Conservation (phyloP, 1,140 invertebrate species). For the Cotesia chilonis region DNA sequence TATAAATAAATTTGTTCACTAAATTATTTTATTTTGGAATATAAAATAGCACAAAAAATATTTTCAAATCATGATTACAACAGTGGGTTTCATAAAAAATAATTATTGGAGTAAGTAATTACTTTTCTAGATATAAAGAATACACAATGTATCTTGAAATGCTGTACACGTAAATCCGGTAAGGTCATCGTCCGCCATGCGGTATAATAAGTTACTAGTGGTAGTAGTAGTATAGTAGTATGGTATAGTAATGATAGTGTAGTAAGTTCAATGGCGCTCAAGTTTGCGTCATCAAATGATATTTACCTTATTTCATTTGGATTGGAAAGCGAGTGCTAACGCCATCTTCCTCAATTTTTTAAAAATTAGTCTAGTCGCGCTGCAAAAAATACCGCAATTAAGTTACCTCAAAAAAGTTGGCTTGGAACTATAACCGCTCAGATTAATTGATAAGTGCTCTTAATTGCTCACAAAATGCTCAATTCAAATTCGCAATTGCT, state of each 20-base stretch:
- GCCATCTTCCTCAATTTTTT: too few relatives aligned
- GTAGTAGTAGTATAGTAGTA: too few relatives aligned
- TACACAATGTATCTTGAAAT: not conserved
- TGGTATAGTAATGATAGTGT: not conserved
- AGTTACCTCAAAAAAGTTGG: too few relatives aligned
- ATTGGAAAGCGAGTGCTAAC: not conserved
- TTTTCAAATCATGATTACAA: too few relatives aligned
- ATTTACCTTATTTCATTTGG: not conserved
- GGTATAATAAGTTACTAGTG: constrained; percentile 3
- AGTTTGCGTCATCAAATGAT: constrained; percentile 30
- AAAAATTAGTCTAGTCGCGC: too few relatives aligned
- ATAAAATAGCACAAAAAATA: too few relatives aligned
- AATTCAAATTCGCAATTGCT: too few relatives aligned
- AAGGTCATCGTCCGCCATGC: constrained; percentile 48
- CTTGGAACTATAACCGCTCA: too few relatives aligned
- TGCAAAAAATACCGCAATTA: too few relatives aligned
- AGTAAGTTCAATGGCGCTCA: constrained; percentile 31
- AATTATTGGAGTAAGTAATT: not conserved
- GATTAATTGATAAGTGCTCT: too few relatives aligned
- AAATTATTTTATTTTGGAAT: not conserved
- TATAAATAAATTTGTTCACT: not conserved
- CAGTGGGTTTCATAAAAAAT: not conserved
- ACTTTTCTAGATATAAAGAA: not conserved
- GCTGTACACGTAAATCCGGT: constrained; percentile 37
- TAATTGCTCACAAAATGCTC: too few relatives aligned